These are phyloP conservation scores for Hydrozoanthus gracilis DNA, from an alignment of 92 coral and sea anemone genomes.

Conservation along the genomic window DNA sequence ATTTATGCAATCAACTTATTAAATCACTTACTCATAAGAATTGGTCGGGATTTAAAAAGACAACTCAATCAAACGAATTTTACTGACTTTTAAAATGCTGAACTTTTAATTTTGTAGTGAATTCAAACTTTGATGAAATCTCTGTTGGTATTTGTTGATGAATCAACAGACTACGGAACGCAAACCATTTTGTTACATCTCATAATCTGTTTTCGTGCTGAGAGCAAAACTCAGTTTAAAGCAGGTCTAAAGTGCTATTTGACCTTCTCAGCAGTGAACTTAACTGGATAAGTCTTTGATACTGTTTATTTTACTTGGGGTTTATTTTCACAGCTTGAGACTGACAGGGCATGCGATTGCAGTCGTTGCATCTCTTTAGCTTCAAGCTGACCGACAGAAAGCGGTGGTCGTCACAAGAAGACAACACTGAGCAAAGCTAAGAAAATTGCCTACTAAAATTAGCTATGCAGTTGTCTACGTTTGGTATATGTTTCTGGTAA, in stretches of 20 bases:
- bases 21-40: too few relatives aligned
- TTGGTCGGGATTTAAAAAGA: too few relatives aligned
- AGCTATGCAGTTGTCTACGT: too few relatives aligned
- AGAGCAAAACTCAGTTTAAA: constrained; percentile 11
- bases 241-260: not conserved
- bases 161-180: not conserved
- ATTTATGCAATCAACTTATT: too few relatives aligned
- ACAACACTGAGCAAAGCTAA: too few relatives aligned
- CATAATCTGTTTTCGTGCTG: constrained; percentile 29
- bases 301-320: not conserved
- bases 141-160: not conserved
- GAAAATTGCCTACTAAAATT: too few relatives aligned
- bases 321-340: constrained; percentile 37
- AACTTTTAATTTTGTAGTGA: too few relatives aligned
- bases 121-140: not conserved
- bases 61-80: too few relatives aligned
- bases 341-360: not conserved
- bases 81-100: too few relatives aligned
- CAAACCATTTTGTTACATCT: not conserved
- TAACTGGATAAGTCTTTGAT: not conserved
- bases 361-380: not conserved
- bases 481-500: too few relatives aligned
- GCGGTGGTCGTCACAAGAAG: too few relatives aligned
- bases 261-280: constrained; percentile 42
- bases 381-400: not conserved